Conservation (phyloP, 2,113 vertebrate species). For the Anguilla rostrata region DNA sequence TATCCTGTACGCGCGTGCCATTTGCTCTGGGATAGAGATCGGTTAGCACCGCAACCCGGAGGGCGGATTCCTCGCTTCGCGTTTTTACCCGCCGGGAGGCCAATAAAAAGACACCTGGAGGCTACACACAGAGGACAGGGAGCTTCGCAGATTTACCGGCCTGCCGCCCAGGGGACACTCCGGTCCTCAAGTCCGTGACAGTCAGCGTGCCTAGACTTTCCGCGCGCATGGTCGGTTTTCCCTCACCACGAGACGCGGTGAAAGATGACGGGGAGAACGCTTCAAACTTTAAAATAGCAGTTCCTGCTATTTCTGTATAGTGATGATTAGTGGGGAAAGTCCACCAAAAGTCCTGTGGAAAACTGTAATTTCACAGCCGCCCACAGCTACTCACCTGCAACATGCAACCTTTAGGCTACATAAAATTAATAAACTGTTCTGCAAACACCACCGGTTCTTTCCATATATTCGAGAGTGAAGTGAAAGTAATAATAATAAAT, state of each 20-base stretch:
- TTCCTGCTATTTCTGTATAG: constrained; percentile 27
- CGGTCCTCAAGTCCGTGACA: background rate
- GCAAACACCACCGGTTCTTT: background rate
- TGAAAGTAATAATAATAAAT: constrained; percentile 12
- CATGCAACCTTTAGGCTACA: background rate
- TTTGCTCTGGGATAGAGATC: background rate
- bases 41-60: background rate
- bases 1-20: background rate
- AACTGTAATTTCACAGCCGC: constrained; percentile 14
- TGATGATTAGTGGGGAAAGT: constrained; percentile 21
- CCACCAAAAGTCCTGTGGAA: constrained; percentile 21
- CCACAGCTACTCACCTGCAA: background rate
- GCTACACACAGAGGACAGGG: background rate
- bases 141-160: background rate
- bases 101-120: constrained; percentile 2
- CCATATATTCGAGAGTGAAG: background rate
- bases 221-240: background rate
- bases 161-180: background rate
- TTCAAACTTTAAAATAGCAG: constrained; percentile 25
- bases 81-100: background rate
- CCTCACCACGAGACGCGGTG: background rate
- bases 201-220: background rate
- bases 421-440: background rate
- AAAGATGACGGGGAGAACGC: background rate
- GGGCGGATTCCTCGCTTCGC: background rate